phyloP scores from a whole-genome alignment of 2,888 invertebrate genomes.

The Mactromeris polynyma region DNA sequence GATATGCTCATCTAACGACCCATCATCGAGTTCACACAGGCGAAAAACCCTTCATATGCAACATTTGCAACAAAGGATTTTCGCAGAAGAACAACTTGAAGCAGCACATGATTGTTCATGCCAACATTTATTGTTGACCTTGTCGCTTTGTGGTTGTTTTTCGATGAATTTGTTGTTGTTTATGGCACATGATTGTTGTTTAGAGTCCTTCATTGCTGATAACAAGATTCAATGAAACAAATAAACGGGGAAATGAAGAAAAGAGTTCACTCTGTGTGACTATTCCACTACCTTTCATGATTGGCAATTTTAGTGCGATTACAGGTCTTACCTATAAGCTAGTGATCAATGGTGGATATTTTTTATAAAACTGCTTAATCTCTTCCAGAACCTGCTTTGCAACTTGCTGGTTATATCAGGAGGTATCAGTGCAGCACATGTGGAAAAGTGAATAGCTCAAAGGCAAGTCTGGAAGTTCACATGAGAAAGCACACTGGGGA shows the following conservation, averaged over 20 bases:
- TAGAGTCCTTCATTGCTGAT: too few species aligned
- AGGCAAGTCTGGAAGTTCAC: slow-evolving; percentile 37
- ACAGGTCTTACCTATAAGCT: too few species aligned
- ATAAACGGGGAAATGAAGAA: too few species aligned
- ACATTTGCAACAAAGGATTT: slow-evolving; percentile 49
- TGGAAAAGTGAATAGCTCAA: slow-evolving; percentile 37
- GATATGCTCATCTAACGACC: slow-evolving; percentile 3
- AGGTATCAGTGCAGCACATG: slow-evolving; percentile 35
- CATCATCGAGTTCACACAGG: slow-evolving; percentile 40
- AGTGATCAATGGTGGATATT: too few species aligned
- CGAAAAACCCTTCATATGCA: slow-evolving; percentile 54
- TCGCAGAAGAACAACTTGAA: slow-evolving; percentile 48
- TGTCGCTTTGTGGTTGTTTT: too few species aligned
- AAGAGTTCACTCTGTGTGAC: too few species aligned
- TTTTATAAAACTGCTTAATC: not conserved
- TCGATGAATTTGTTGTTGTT: too few species aligned
- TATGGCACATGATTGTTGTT: too few species aligned
- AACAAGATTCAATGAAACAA: too few species aligned
- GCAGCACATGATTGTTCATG: slow-evolving; percentile 47
- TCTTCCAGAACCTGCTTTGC: not conserved
- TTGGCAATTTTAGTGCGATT: too few species aligned
- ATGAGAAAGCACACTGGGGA: slow-evolving; percentile 51
- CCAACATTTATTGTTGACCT: slow-evolving; percentile 19
- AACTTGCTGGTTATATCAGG: not conserved
- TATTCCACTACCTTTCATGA: too few species aligned